Conservation (phyloP, 2,797 vertebrate genomes). For the Acrossocheilus fasciatus region DNA sequence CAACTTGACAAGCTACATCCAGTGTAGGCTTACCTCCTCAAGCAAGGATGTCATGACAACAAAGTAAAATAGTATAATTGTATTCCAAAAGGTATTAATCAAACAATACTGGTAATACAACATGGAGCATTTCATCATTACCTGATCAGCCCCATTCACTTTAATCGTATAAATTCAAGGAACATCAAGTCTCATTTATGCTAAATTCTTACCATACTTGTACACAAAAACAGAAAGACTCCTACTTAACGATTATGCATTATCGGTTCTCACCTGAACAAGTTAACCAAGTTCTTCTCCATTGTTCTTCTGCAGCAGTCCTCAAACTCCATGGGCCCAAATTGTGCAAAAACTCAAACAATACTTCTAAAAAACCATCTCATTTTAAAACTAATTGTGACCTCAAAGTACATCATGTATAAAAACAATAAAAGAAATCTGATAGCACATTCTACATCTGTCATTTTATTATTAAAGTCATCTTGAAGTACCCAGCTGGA, state of each 20-base stretch:
- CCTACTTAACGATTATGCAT: background rate
- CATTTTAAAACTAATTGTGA: no score
- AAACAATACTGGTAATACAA: background rate
- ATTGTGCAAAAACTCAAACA: background rate
- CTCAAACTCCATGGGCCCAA: no score
- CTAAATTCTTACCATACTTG: background rate
- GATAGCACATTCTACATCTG: background rate
- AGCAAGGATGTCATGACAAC: background rate
- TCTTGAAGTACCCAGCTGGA: background rate
- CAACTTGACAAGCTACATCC: background rate
- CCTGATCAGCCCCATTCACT: fast-evolving
- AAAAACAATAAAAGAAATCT: no score
- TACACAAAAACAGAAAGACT: background rate
- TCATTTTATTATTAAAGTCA: background rate
- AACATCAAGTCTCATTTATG: background rate
- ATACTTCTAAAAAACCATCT: background rate
- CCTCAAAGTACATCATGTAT: background rate
- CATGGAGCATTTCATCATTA: background rate
- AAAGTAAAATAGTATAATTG: background rate
- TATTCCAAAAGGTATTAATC: background rate
- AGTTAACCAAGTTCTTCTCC: background rate
- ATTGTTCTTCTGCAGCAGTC: background rate
- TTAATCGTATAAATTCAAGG: background rate
- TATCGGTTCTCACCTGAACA: background rate
- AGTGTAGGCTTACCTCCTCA: background rate